These are phyloP conservation scores for Lumbricus terrestris DNA, from an alignment of 2,888 invertebrate species.

Conservation along the genomic window DNA sequence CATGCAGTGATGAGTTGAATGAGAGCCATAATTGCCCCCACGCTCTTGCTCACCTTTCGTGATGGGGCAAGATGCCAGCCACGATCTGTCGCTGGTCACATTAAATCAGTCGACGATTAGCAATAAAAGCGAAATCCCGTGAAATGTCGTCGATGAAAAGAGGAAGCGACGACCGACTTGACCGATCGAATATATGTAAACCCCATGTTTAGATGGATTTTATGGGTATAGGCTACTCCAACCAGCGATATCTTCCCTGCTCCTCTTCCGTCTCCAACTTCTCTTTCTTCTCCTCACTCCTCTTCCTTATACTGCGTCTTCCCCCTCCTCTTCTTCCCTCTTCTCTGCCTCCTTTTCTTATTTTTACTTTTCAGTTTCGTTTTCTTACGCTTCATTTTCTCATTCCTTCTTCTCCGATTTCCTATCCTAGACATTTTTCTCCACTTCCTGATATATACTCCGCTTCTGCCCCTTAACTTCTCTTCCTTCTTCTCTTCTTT, in stretches of 20 bases:
- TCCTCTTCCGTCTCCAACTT: background rate
- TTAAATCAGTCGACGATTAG: background rate
- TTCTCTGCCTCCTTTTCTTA: background rate
- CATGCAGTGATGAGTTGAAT: background rate
- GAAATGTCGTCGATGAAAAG: background rate
- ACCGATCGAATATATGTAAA: too few species aligned
- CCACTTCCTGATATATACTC: too few species aligned
- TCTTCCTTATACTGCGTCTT: background rate
- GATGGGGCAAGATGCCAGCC: background rate
- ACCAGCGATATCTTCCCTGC: background rate
- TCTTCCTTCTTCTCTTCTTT: background rate
- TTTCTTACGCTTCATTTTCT: background rate
- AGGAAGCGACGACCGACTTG: background rate
- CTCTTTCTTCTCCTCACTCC: background rate
- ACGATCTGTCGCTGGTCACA: background rate
- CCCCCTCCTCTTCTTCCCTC: background rate
- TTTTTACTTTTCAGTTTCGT: background rate
- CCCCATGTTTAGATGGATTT: background rate
- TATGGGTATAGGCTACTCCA: background rate
- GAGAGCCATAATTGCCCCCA: too few species aligned
- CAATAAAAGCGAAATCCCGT: conserved; percentile 7
- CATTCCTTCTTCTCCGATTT: background rate
- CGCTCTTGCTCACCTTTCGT: background rate
- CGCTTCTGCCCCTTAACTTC: too few species aligned
- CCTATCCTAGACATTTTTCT: too few species aligned